Percentiles rank a stretch among this genome's conserved stretches.
Evolutionary conservation across 2,113 vertebrate genomes (phyloP).

Genomic region (Lutjanus erythropterus): DNA sequence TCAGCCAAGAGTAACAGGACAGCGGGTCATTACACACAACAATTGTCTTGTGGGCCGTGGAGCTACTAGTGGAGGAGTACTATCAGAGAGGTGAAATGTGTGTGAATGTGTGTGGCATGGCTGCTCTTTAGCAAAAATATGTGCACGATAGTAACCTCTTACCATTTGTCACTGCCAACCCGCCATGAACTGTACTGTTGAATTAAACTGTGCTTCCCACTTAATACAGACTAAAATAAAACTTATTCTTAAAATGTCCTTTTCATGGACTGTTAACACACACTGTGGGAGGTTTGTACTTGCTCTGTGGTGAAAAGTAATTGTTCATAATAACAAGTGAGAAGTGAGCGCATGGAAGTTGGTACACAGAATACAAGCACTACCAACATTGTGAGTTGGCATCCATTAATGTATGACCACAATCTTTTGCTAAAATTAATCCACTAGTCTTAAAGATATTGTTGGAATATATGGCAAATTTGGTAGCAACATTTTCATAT

Average conservation of each 20-base stretch:
- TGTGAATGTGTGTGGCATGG: constrained; percentile 7
- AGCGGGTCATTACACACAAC: constrained; percentile 73
- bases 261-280: background rate
- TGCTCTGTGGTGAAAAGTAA: background rate
- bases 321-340: background rate
- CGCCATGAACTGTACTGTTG: background rate
- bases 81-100: constrained; percentile 2
- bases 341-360: background rate
- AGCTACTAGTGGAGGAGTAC: constrained; percentile 20
- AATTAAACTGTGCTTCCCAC: background rate
- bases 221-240: background rate
- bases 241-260: no score
- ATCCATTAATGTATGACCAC: no score
- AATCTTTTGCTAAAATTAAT: background rate
- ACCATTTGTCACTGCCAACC: constrained; percentile 16
- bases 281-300: background rate
- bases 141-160: background rate
- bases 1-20: constrained; percentile 72
- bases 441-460: background rate
- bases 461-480: no score
- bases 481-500: no score
- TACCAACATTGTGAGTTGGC: background rate
- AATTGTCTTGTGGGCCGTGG: constrained; percentile 56
- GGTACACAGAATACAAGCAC: background rate
- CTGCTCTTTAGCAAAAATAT: constrained; percentile 15